phyloP scores from a whole-genome alignment of 2,888 invertebrate species.

The Chorisops tibialis region DNA sequence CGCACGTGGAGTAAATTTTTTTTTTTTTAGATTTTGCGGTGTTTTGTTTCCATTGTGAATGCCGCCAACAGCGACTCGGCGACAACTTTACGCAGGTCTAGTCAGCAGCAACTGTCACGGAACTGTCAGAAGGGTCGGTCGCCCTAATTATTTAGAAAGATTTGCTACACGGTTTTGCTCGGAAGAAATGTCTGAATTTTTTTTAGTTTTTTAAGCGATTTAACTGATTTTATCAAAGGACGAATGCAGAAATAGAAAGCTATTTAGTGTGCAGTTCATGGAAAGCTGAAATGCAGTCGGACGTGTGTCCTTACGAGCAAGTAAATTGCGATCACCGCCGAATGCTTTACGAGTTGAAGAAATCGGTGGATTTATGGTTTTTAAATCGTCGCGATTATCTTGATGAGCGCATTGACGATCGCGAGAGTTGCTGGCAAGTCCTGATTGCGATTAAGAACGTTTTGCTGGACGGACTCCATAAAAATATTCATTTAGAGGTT shows the following conservation, averaged over 20 bases:
- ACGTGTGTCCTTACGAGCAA: background rate
- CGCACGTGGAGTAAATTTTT: background rate
- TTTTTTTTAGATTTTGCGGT: too few relatives aligned
- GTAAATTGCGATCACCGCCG: slow-evolving; percentile 9
- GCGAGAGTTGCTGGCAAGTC: slow-evolving; percentile 31
- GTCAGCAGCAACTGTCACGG: slow-evolving; percentile 11
- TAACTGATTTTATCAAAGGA: too few relatives aligned
- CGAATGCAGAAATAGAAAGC: background rate
- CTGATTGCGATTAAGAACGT: slow-evolving; percentile 32
- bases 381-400: slow-evolving; percentile 31
- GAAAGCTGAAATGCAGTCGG: slow-evolving; percentile 1
- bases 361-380: slow-evolving; percentile 37
- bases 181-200: background rate
- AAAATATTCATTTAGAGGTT: background rate
- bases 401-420: slow-evolving; percentile 25
- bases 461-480: slow-evolving; percentile 31
- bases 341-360: slow-evolving; percentile 35
- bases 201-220: background rate
- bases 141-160: too few relatives aligned
- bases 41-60: background rate
- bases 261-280: background rate
- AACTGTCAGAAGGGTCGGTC: background rate
- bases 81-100: background rate
- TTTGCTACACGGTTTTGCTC: background rate
- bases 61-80: background rate